phyloP scores from a whole-genome alignment of 1,140 invertebrate genomes.

The Himalopsyche phryganea region DNA sequence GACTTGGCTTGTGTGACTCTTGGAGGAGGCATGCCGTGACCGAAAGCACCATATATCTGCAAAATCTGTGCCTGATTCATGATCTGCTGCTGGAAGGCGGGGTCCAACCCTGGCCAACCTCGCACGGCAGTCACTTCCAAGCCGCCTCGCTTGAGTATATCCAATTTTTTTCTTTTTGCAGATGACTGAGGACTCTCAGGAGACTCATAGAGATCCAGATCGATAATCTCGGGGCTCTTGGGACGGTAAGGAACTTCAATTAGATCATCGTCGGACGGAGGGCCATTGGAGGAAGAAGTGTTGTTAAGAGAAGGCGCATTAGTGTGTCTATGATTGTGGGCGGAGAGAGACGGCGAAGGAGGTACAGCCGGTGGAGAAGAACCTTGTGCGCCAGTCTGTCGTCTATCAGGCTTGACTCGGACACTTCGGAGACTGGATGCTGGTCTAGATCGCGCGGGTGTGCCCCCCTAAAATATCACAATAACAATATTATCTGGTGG shows the following conservation, averaged over 20 bases:
- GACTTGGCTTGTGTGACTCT: conserved; percentile 62
- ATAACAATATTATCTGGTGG: no score
- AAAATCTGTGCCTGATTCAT: conserved; percentile 52
- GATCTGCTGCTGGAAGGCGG: conserved; percentile 50
- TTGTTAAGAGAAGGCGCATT: conserved; percentile 28
- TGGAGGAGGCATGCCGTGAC: conserved; percentile 45
- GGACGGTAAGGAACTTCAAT: conserved; percentile 53
- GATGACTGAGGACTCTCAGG: conserved; percentile 49
- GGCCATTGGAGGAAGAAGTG: conserved; percentile 33
- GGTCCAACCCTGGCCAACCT: conserved; percentile 38
- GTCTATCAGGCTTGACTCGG: conserved; percentile 58
- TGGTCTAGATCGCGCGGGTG: conserved; percentile 47
- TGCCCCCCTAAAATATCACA: conserved; percentile 32
- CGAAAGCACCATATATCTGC: conserved; percentile 50
- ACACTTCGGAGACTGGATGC: conserved; percentile 56
- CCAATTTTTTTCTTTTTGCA: conserved; percentile 67
- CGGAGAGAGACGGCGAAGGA: conserved; percentile 20
- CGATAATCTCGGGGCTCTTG: conserved; percentile 62
- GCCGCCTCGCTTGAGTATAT: conserved; percentile 68
- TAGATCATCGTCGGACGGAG: conserved; percentile 40
- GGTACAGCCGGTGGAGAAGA: conserved; percentile 12
- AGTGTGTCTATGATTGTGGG: conserved; percentile 17
- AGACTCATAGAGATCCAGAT: conserved; percentile 52
- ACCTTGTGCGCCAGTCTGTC: conserved; percentile 33
- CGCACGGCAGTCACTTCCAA: conserved; percentile 67